These are phyloP conservation scores for Entelurus aequoreus DNA, from an alignment of 2,113 vertebrate genomes.

Conservation along the genomic window DNA sequence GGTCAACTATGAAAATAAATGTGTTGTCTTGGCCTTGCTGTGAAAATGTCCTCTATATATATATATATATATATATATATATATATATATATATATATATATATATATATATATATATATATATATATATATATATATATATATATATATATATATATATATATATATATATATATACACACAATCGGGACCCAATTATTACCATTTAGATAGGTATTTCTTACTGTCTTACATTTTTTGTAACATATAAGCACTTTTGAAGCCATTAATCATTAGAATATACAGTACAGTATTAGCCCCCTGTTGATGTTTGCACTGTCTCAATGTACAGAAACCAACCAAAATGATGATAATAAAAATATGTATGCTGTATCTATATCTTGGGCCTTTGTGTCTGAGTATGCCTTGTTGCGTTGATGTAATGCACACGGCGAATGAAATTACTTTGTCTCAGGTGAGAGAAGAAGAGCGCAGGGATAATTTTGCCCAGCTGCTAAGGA, in stretches of 20 bases:
- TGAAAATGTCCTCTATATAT: neutral
- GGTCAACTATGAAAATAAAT: too few species aligned
- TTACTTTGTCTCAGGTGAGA: slow-evolving; percentile 58
- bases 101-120: too few species aligned
- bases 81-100: too few species aligned
- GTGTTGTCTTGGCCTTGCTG: neutral
- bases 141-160: too few species aligned
- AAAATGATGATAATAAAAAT: slow-evolving; percentile 46
- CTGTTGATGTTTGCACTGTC: slow-evolving; percentile 37
- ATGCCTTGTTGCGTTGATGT: neutral
- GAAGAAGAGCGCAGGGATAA: slow-evolving; percentile 77
- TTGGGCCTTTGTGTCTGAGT: neutral
- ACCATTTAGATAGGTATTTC: too few species aligned
- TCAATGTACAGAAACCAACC: slow-evolving; percentile 21
- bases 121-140: too few species aligned
- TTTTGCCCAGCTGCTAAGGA: slow-evolving; percentile 72
- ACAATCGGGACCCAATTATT: too few species aligned
- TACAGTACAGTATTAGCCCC: slow-evolving; percentile 41
- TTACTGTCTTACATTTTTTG: too few species aligned
- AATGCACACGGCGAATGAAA: neutral
- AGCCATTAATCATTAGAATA: too few species aligned
- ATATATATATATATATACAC: too few species aligned
- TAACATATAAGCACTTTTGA: too few species aligned
- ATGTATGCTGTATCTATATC: slow-evolving; percentile 14
- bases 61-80: too few species aligned